Evolutionary conservation across 2,797 vertebrate genomes (phyloP).

Genomic region (Anguilla marmorata): DNA sequence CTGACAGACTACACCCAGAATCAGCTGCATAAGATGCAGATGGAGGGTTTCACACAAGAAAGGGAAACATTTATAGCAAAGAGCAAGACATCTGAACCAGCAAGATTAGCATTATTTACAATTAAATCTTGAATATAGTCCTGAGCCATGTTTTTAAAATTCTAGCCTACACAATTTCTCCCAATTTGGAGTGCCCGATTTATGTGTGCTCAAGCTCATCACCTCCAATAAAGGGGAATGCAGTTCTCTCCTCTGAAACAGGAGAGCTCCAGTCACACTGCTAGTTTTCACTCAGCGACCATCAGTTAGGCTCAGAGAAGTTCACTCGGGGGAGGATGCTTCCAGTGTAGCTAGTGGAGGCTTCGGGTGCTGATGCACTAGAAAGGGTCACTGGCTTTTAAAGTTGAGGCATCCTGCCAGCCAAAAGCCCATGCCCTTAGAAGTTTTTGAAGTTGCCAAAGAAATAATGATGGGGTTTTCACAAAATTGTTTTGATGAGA

Average conservation of each 20-base stretch:
- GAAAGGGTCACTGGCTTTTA: neutral
- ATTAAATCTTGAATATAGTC: neutral
- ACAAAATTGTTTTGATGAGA: neutral
- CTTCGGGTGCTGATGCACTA: neutral
- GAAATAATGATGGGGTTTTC: neutral
- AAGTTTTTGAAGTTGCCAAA: neutral
- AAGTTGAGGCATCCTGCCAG: neutral
- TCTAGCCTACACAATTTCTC: neutral
- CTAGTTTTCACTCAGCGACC: too few species aligned
- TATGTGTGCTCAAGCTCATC: neutral
- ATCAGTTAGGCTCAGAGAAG: too few species aligned
- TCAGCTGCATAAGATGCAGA: neutral
- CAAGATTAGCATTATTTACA: neutral
- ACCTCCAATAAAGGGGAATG: too few species aligned
- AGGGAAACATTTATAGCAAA: neutral
- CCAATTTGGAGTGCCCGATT: neutral
- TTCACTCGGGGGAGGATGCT: too few species aligned
- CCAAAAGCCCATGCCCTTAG: neutral
- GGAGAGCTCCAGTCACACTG: too few species aligned
- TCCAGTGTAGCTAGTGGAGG: too few species aligned
- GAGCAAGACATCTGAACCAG: neutral
- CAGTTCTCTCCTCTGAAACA: too few species aligned
- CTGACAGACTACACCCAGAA: neutral
- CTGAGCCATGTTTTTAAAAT: neutral
- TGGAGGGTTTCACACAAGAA: neutral